Evolutionary conservation across 2,888 invertebrate species (phyloP).

Genomic region (Himalopsyche anomala): DNA sequence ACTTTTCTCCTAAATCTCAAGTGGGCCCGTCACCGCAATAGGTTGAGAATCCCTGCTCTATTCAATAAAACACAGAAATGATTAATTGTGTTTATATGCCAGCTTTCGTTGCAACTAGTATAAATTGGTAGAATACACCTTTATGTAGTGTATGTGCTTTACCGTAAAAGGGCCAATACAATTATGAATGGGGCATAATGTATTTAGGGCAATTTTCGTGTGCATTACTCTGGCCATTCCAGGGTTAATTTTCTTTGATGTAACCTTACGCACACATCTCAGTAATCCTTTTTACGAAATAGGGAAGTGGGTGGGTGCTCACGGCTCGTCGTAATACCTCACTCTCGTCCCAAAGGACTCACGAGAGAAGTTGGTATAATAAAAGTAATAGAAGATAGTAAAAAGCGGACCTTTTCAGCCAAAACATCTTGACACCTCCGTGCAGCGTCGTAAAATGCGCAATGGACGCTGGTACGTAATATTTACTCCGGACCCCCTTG

Average conservation of each 20-base stretch:
- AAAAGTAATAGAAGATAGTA: conserved; percentile 49
- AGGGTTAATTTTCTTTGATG: conserved; percentile 42
- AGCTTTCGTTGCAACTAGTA: background rate
- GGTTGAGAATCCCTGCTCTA: too few species aligned
- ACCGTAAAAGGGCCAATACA: conserved; percentile 19
- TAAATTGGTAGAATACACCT: background rate
- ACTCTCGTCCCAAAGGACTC: conserved; percentile 28
- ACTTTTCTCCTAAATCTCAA: too few species aligned
- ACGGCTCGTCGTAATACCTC: conserved; percentile 22
- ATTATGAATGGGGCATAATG: conserved; percentile 35
- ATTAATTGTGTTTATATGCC: too few species aligned
- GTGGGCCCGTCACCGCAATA: too few species aligned
- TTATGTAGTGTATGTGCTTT: background rate
- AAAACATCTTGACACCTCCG: conserved; percentile 47
- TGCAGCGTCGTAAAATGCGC: conserved; percentile 23
- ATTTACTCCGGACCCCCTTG: too few species aligned
- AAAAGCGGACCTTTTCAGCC: conserved; percentile 39
- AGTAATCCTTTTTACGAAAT: conserved; percentile 32
- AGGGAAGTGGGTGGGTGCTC: conserved; percentile 35
- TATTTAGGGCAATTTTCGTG: conserved; percentile 39
- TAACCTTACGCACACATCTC: conserved; percentile 40
- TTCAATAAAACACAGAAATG: too few species aligned
- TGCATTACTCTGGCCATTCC: conserved; percentile 31
- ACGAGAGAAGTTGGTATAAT: conserved; percentile 54
- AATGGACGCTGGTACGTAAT: background rate